These are phyloP conservation scores for Zosterops borbonicus DNA, from an alignment of 2,113 vertebrate species.

Conservation along the genomic window DNA sequence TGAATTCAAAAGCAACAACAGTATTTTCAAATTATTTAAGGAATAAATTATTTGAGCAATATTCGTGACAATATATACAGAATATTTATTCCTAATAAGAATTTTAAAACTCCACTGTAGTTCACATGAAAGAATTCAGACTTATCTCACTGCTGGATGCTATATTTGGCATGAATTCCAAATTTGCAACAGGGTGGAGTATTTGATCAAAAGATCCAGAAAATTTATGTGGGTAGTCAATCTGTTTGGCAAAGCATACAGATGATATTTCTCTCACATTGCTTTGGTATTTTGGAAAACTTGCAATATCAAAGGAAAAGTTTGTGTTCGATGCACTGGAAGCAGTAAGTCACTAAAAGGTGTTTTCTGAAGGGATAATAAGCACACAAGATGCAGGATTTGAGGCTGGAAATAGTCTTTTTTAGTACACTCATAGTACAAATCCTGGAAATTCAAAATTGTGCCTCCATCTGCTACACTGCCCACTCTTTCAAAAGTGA, in stretches of 20 bases:
- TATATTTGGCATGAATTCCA: slow-evolving; percentile 55
- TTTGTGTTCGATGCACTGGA: slow-evolving; percentile 1
- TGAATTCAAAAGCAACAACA: not conserved
- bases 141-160: slow-evolving; percentile 65
- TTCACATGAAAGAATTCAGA: slow-evolving; percentile 60
- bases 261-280: slow-evolving; percentile 49
- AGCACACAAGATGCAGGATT: not conserved
- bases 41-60: slow-evolving; percentile 1
- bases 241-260: slow-evolving; percentile 58
- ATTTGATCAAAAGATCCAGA: slow-evolving; percentile 68
- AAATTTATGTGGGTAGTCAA: slow-evolving; percentile 64
- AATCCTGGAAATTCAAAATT: not conserved
- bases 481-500: not conserved
- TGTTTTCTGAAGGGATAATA: not conserved
- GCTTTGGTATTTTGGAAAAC: slow-evolving; percentile 63
- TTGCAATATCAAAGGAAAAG: slow-evolving; percentile 50
- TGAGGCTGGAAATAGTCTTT: not conserved
- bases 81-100: not conserved
- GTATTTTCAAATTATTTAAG: not conserved
- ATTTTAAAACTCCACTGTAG: not conserved
- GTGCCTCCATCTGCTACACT: not conserved
- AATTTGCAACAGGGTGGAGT: slow-evolving; percentile 59
- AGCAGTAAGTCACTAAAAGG: not conserved
- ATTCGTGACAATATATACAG: not conserved
- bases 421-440: not conserved